A percentile compares a stretch with the other conserved stretches of the same genome.
phyloP scores from a whole-genome alignment of 2,888 invertebrate genomes.

The Anthrax anthrax region DNA sequence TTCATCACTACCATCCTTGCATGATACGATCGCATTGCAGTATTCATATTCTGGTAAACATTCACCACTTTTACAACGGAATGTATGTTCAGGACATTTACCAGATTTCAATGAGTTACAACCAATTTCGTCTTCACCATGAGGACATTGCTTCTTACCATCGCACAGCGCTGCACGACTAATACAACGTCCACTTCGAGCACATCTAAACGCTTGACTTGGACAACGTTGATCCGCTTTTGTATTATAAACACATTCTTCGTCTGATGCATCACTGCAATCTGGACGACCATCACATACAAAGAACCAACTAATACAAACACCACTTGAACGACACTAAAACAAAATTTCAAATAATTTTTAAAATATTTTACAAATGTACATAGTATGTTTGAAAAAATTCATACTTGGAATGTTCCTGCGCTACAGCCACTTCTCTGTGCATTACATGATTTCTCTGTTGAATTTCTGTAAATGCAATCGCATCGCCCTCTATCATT shows the following conservation, averaged over 20 bases:
- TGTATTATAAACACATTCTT: constrained; percentile 50
- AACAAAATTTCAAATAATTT: constrained; percentile 16
- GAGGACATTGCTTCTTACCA: constrained; percentile 59
- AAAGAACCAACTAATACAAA: constrained; percentile 86
- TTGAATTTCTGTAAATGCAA: constrained; percentile 47
- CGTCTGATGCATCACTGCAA: constrained; percentile 77
- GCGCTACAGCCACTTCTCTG: constrained; percentile 62
- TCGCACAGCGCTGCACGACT: constrained; percentile 70
- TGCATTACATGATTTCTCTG: constrained; percentile 53
- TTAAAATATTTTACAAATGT: constrained; percentile 7
- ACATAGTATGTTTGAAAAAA: background rate
- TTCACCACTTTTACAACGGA: constrained; percentile 72
- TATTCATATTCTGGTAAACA: constrained; percentile 83
- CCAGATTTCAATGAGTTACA: constrained; percentile 44
- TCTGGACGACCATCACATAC: constrained; percentile 71
- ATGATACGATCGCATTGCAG: constrained; percentile 77
- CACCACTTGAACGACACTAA: constrained; percentile 71
- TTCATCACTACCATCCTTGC: constrained; percentile 81
- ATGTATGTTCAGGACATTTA: constrained; percentile 65
- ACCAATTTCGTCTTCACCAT: constrained; percentile 60
- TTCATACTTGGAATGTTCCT: constrained; percentile 58
- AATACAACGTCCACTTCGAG: constrained; percentile 53
- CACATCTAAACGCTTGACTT: constrained; percentile 55
- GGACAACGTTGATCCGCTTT: constrained; percentile 43
- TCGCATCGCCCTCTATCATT: constrained; percentile 47